Conservation (phyloP, 2,888 invertebrate genomes). For the Sphaerophoria taeniata region DNA sequence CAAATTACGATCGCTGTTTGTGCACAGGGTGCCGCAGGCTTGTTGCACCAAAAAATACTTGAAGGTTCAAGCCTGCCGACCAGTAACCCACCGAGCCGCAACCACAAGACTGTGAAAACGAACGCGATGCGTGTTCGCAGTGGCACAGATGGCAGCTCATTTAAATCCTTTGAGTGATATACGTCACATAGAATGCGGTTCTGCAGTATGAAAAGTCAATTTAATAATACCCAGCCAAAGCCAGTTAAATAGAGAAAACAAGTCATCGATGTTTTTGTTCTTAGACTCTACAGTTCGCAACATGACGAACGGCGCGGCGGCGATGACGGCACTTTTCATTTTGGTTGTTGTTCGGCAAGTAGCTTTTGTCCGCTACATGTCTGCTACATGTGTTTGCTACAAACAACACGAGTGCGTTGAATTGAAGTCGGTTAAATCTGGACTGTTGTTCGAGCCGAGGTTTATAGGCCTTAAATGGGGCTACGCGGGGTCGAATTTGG, state of each 20-base stretch:
- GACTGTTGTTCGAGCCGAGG: conserved; percentile 52
- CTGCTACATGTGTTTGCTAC: too few relatives aligned
- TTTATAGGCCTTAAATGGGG: too few relatives aligned
- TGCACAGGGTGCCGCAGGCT: conserved; percentile 30
- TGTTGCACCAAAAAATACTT: conserved; percentile 29
- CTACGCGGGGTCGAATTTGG: too few relatives aligned
- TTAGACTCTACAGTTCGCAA: conserved; percentile 23
- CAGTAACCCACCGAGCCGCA: not conserved
- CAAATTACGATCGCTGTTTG: conserved; percentile 48
- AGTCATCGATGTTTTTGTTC: too few relatives aligned
- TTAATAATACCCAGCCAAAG: conserved; percentile 71
- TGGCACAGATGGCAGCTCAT: conserved; percentile 30
- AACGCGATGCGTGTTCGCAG: conserved; percentile 55
- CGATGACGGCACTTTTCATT: not conserved
- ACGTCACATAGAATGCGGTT: conserved; percentile 68
- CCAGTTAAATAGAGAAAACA: conserved; percentile 72
- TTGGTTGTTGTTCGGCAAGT: conserved; percentile 38
- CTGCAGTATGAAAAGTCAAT: conserved; percentile 73
- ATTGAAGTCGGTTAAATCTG: conserved; percentile 70
- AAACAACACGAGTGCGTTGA: conserved; percentile 67
- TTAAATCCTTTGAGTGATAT: conserved; percentile 54
- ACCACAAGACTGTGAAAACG: conserved; percentile 43
- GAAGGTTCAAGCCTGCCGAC: conserved; percentile 16
- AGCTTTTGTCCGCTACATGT: conserved; percentile 54
- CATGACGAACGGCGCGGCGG: too few relatives aligned